Evolutionary conservation across 53 echinoderm and acorn worm species (phyloP).

Genomic region (Echinometra lucunter): DNA sequence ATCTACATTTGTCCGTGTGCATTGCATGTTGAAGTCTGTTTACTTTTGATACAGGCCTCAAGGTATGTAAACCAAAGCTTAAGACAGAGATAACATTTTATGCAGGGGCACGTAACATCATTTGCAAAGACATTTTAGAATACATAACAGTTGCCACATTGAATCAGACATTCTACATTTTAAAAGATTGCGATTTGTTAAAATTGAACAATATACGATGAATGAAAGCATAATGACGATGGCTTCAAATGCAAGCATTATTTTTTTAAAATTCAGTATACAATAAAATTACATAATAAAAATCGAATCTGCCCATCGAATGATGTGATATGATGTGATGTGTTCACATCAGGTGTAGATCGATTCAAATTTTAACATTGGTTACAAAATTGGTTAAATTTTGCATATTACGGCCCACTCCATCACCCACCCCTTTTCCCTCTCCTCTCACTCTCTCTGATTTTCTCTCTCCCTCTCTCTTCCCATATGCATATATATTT

Average conservation of each 20-base stretch:
- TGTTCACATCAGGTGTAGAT: constrained; percentile 22
- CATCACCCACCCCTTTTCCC: too few species aligned
- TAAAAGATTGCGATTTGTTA: background rate
- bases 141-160: background rate
- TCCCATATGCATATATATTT: too few species aligned
- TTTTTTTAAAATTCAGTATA: too few species aligned
- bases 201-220: background rate
- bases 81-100: background rate
- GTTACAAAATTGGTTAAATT: background rate
- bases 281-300: too few species aligned
- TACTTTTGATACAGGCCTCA: background rate
- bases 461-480: background rate
- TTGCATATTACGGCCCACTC: background rate
- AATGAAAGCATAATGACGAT: background rate
- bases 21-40: background rate
- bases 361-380: background rate
- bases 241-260: background rate
- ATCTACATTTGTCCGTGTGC: background rate
- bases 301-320: background rate
- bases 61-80: background rate
- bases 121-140: background rate
- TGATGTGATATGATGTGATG: background rate
- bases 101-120: constrained; percentile 18
- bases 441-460: background rate
- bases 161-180: background rate